Conservation (phyloP, 1,140 invertebrate species). For the Brachionus manjavacas region DNA sequence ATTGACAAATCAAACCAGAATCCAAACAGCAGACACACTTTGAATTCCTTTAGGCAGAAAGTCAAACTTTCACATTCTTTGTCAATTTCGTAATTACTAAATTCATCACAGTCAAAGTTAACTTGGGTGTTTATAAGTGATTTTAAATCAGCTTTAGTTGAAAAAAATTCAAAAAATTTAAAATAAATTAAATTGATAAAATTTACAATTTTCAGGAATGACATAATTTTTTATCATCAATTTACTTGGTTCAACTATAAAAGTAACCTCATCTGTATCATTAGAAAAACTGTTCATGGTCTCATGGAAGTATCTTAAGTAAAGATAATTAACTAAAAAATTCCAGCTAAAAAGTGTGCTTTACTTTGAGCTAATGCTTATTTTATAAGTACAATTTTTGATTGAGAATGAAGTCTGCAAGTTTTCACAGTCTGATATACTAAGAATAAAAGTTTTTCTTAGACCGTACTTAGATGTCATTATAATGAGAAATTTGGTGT, state of each 20-base stretch:
- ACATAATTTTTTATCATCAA: constrained; percentile 40
- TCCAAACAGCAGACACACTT: constrained; percentile 12
- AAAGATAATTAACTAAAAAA: background rate
- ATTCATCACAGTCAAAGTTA: constrained; percentile 32
- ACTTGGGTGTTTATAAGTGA: constrained; percentile 39
- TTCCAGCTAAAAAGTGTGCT: background rate
- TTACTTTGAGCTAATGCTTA: constrained; percentile 29
- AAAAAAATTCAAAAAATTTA: background rate
- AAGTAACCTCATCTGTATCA: constrained; percentile 39
- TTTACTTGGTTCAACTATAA: background rate
- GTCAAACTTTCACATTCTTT: constrained; percentile 26
- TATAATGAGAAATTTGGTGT: constrained; percentile 36
- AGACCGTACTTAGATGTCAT: constrained; percentile 30
- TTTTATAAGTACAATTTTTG: constrained; percentile 25
- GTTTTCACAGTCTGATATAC: constrained; percentile 41
- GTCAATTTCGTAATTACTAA: constrained; percentile 32
- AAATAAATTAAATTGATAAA: background rate
- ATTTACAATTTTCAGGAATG: constrained; percentile 32
- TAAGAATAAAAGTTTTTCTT: constrained; percentile 29
- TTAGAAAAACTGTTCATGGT: constrained; percentile 42
- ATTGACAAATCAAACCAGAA: constrained; percentile 31
- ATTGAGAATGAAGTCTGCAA: constrained; percentile 23
- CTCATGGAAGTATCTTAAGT: constrained; percentile 31
- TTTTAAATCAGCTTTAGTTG: background rate
- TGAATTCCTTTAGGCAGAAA: constrained; percentile 34